Evolutionary conservation across 2,888 invertebrate genomes (phyloP).

Genomic region (Aleiodes leptofemur): DNA sequence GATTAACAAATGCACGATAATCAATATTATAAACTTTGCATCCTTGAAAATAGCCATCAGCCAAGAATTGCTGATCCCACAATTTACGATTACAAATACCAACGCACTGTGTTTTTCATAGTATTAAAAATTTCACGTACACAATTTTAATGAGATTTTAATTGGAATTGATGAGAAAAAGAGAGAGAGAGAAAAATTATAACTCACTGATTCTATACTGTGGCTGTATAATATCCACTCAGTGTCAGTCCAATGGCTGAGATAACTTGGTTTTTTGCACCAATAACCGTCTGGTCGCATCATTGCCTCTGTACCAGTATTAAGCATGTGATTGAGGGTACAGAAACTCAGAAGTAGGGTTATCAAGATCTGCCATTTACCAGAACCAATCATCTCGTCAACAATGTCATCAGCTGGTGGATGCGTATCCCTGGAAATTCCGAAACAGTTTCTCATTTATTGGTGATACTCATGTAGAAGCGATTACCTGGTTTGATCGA

Average conservation of each 20-base stretch:
- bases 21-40: conserved; percentile 53
- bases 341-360: conserved; percentile 51
- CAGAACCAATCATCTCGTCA: conserved; percentile 52
- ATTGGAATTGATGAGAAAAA: background rate
- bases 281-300: conserved; percentile 55
- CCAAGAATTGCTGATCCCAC: conserved; percentile 52
- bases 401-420: conserved; percentile 53
- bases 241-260: conserved; percentile 53
- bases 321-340: conserved; percentile 52
- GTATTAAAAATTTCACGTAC: background rate
- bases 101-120: conserved; percentile 41
- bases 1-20: conserved; percentile 45
- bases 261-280: conserved; percentile 56
- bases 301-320: conserved; percentile 54
- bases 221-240: conserved; percentile 59
- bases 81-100: conserved; percentile 49
- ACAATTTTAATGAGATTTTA: conserved; percentile 4
- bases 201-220: conserved; percentile 48
- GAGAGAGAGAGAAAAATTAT: background rate
- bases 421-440: conserved; percentile 37
- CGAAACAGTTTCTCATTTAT: background rate
- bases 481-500: conserved; percentile 1
- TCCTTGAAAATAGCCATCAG: conserved; percentile 55
- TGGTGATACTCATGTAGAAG: background rate
- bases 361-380: conserved; percentile 56